phyloP scores from a whole-genome alignment of 2,113 vertebrate species.

The Atherinomorus stipes region DNA sequence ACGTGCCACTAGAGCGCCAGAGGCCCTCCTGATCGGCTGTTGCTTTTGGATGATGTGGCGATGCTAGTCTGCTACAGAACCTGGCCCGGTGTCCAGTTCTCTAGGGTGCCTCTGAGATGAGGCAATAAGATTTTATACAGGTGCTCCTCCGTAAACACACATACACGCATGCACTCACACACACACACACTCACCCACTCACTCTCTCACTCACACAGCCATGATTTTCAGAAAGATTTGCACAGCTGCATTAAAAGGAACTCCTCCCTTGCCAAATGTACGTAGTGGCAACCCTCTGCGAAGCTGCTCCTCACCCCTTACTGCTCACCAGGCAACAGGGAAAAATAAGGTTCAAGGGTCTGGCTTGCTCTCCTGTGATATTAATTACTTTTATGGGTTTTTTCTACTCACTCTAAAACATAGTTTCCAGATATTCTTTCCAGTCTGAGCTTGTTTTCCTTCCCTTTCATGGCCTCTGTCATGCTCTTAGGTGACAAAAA shows the following conservation, averaged over 20 bases:
- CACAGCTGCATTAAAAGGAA: slow-evolving; percentile 76
- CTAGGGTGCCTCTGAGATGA: slow-evolving; percentile 59
- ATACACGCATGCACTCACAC: slow-evolving; percentile 44
- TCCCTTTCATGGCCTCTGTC: slow-evolving; percentile 18
- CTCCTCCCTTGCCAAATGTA: slow-evolving; percentile 61
- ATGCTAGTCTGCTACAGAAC: slow-evolving; percentile 36
- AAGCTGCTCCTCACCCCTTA: slow-evolving; percentile 34
- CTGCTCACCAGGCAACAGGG: slow-evolving; percentile 51
- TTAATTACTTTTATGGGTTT: slow-evolving; percentile 65
- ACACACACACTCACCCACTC: slow-evolving; percentile 34
- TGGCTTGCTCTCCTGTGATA: slow-evolving; percentile 37
- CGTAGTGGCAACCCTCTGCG: slow-evolving; percentile 26
- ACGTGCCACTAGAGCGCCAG: slow-evolving; percentile 66
- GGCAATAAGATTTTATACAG: slow-evolving; percentile 66
- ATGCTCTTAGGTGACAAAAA: neutral
- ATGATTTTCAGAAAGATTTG: slow-evolving; percentile 71
- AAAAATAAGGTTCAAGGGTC: slow-evolving; percentile 61
- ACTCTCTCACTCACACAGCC: slow-evolving; percentile 45
- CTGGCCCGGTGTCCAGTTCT: slow-evolving; percentile 54
- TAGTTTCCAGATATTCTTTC: slow-evolving; percentile 28
- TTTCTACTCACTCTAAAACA: slow-evolving; percentile 40
- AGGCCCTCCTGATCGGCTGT: slow-evolving; percentile 55
- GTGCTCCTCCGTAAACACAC: slow-evolving; percentile 42
- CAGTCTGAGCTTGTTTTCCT: slow-evolving; percentile 14
- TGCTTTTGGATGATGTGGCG: slow-evolving; percentile 63